Conservation (phyloP, 2,113 vertebrate species). For the Gnathonemus longibarbis region DNA sequence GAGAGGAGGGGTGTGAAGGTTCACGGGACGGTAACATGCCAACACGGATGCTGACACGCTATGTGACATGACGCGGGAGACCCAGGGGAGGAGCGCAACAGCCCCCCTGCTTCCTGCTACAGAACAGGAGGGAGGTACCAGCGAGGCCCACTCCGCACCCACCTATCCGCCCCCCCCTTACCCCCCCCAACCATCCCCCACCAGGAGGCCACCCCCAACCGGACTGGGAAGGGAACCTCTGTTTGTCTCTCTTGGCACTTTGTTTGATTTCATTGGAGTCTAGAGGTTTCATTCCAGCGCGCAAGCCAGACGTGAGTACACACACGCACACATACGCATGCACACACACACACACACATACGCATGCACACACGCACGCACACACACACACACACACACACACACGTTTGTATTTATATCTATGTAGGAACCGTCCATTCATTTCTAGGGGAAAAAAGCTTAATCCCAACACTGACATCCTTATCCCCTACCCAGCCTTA, state of each 20-base stretch:
- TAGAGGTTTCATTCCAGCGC: constrained; percentile 9
- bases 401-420: neutral
- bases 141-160: neutral
- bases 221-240: constrained; percentile 11
- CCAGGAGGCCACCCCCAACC: neutral
- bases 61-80: no score
- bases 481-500: neutral
- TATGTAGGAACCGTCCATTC: neutral
- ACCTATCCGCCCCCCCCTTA: neutral
- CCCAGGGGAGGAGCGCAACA: neutral
- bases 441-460: neutral
- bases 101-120: neutral
- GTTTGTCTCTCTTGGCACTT: constrained; percentile 25
- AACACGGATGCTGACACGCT: neutral
- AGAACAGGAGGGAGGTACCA: neutral
- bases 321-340: neutral
- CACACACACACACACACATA: no score
- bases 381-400: neutral
- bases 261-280: constrained; percentile 21
- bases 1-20: neutral
- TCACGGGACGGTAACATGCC: neutral
- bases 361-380: rapidly evolving
- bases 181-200: neutral
- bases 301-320: neutral
- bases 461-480: neutral